A percentile compares a stretch with the other conserved stretches of the same genome.
phyloP scores from a whole-genome alignment of 1,140 invertebrate species.

The Drosophila auraria region DNA sequence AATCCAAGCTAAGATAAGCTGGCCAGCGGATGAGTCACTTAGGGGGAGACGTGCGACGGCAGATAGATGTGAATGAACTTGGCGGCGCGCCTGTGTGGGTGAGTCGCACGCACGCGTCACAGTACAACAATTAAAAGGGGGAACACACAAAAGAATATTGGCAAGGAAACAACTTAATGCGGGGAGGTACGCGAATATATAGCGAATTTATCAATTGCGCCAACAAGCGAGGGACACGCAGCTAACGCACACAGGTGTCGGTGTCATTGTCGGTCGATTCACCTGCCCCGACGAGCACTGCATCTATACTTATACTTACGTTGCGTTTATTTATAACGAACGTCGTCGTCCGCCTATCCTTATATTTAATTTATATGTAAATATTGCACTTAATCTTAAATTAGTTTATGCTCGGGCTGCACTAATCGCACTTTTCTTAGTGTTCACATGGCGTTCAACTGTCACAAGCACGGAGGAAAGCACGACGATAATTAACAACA shows the following conservation, averaged over 20 bases:
- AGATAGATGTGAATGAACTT: constrained; percentile 45
- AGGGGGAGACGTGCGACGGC: constrained; percentile 9
- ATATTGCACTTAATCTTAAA: constrained; percentile 43
- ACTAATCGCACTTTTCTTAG: constrained; percentile 18
- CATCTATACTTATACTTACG: constrained; percentile 43
- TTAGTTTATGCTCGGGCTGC: constrained; percentile 19
- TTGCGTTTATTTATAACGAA: constrained; percentile 43
- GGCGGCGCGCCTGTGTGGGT: constrained; percentile 9
- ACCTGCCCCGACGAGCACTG: constrained; percentile 22
- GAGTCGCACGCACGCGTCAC: constrained; percentile 32
- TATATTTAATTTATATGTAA: constrained; percentile 31
- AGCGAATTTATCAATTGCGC: constrained; percentile 5
- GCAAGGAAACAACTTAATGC: not conserved
- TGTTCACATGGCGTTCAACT: constrained; percentile 24
- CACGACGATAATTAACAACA: constrained; percentile 8
- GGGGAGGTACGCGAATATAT: constrained; percentile 1
- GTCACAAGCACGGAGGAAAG: not conserved
- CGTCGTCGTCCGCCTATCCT: constrained; percentile 19
- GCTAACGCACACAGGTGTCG: constrained; percentile 22
- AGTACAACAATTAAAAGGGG: constrained; percentile 5
- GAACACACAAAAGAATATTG: constrained; percentile 19
- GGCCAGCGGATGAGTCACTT: constrained; percentile 20
- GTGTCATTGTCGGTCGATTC: not conserved
- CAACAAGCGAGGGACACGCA: constrained; percentile 3
- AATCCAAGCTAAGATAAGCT: constrained; percentile 25